Base-by-base conservation (phyloP, 2,113 vertebrate genomes). In the Melanostigma gelatinosum region DNA sequence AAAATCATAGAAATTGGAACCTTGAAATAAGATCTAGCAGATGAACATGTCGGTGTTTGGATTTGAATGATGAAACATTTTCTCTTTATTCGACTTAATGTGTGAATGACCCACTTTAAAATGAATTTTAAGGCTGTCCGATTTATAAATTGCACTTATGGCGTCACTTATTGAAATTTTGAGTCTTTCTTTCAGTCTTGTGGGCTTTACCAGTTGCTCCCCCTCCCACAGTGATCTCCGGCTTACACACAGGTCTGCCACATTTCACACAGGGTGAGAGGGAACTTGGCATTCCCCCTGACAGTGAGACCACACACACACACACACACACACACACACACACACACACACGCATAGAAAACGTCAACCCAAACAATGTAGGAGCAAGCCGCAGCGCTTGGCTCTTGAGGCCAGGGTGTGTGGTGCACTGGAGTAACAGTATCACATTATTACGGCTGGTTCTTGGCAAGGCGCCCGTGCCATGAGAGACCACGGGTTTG, bases 261-360 rank as follows among this genome's bases (percentile, higher is more conserved):
- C 90, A 93, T 93, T 92, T 91, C 91, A 77, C 68, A 66, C 48
- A 55, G 82, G 83, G 85, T 75, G 82, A 81, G 81, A 77, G 76
- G 76, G 80, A 90, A 82, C 85, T 85, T 91, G 87, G 89, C 83
- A 90, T 88, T 87, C 65, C 88, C 85, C 87, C 79, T 83, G 84
- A 83, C 83, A 89, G 89, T 27, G 4, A 63, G 91, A 92, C 90
- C 91, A 92, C 91, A 93, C 92, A 92, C 90, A 89, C 81, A 85
- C 24, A 77, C 80, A 74, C 40, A 85, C 24, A 77, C 80, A 74
- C 40, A 78, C 65, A 80, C 75, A 83, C 73, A 82, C n/a, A 79
- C 77, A 79, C 74, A 75, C 68, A 80, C 65, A 60, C 67, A 60
- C 6, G 50, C 27, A 79, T 54, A 32, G 63, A 83, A 82, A 86